These are phyloP conservation scores for Sympetrum striolatum DNA, from an alignment of 2,888 invertebrate genomes.

Conservation along the genomic window DNA sequence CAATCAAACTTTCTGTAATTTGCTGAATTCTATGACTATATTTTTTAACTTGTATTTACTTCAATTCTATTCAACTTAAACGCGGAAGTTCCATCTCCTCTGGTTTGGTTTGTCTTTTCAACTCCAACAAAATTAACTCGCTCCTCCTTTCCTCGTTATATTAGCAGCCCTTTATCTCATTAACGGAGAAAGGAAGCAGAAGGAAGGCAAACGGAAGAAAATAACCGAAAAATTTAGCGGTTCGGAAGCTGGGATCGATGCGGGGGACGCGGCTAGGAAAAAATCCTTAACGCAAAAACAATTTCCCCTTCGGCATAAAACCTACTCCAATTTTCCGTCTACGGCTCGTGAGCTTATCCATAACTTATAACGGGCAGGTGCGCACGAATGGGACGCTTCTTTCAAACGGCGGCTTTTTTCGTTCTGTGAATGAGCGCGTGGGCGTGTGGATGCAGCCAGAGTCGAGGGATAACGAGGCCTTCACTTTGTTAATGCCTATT, in stretches of 20 bases:
- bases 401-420: background rate
- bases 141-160: background rate
- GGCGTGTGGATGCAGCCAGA: background rate
- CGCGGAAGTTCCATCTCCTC: background rate
- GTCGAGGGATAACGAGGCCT: constrained; percentile 17
- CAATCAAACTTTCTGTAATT: background rate
- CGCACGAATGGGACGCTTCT: background rate
- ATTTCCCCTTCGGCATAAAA: background rate
- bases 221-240: background rate
- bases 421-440: background rate
- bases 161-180: constrained; percentile 19
- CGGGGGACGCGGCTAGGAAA: background rate
- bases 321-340: constrained; percentile 37
- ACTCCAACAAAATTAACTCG: constrained; percentile 16
- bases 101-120: background rate
- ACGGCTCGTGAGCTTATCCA: constrained; percentile 15
- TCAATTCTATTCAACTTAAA: background rate
- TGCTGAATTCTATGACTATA: background rate
- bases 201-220: background rate
- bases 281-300: background rate
- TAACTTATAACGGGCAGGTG: constrained; percentile 41
- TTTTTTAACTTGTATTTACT: background rate
- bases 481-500: constrained; percentile 37
- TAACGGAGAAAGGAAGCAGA: background rate
- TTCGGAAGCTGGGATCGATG: background rate